Conservation (phyloP, 2,888 invertebrate genomes). For the Tetragnatha montana region DNA sequence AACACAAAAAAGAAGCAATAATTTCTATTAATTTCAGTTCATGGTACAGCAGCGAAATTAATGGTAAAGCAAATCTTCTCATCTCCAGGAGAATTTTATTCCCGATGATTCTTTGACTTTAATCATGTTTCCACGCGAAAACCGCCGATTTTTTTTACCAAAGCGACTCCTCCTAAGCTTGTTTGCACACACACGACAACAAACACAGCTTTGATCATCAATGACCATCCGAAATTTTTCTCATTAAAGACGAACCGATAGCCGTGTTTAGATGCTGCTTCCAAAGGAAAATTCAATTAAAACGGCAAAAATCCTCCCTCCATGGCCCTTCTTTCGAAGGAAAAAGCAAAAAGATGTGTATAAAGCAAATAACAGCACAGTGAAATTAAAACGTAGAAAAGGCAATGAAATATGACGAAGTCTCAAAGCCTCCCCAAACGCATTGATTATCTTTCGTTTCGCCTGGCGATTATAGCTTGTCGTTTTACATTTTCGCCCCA, state of each 20-base stretch:
- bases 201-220: constrained; percentile 37
- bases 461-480: constrained; percentile 57
- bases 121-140: background rate
- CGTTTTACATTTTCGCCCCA: constrained; percentile 46
- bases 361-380: constrained; percentile 45
- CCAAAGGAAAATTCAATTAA: constrained; percentile 57
- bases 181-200: constrained; percentile 1
- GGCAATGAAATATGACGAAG: constrained; percentile 62
- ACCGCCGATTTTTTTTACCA: constrained; percentile 14
- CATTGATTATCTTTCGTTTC: constrained; percentile 63
- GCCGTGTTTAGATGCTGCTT: constrained; percentile 9
- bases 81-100: no score
- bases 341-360: constrained; percentile 40
- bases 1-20: no score
- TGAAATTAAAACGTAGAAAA: constrained; percentile 55
- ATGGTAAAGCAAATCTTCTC: no score
- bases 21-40: no score
- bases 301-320: constrained; percentile 41
- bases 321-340: constrained; percentile 29
- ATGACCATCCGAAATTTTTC: constrained; percentile 2
- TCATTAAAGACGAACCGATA: constrained; percentile 43
- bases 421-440: constrained; percentile 37
- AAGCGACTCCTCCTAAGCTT: background rate
- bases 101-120: no score
- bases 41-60: no score